phyloP scores from a whole-genome alignment of 2,888 invertebrate genomes.

The Alviniconcha strummeri region DNA sequence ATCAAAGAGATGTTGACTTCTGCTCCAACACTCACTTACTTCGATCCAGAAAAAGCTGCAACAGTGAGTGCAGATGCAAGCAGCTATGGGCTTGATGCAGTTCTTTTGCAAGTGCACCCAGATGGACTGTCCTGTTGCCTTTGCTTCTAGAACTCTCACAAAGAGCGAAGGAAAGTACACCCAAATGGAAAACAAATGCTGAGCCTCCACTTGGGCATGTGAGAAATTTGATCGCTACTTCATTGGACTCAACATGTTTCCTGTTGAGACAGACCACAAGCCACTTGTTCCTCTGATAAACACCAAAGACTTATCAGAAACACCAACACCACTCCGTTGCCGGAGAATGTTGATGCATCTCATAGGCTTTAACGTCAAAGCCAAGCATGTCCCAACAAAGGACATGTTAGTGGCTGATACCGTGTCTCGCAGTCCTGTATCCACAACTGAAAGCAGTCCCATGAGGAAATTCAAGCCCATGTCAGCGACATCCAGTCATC shows the following conservation, averaged over 20 bases:
- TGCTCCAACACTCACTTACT: not conserved
- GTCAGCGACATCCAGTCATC: too few relatives aligned
- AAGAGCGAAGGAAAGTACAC: conserved; percentile 35
- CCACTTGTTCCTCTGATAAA: too few relatives aligned
- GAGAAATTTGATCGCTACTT: conserved; percentile 16
- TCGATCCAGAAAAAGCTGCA: not conserved
- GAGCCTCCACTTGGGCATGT: conserved; percentile 40
- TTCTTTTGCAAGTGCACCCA: conserved; percentile 5
- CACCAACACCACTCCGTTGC: too few relatives aligned
- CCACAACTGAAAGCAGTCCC: too few relatives aligned
- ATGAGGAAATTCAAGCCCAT: too few relatives aligned
- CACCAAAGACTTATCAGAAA: too few relatives aligned
- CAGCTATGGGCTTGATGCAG: conserved; percentile 41
- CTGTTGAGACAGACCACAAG: too few relatives aligned
- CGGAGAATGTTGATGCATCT: too few relatives aligned
- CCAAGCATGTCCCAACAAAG: too few relatives aligned
- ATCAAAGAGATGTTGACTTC: not conserved
- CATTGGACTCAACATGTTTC: too few relatives aligned
- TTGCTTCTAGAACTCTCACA: conserved; percentile 36
- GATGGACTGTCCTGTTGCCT: conserved; percentile 36
- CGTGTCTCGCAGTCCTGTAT: conserved; percentile 25
- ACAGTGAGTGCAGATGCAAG: not conserved
- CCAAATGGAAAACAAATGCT: conserved; percentile 39
- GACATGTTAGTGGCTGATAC: conserved; percentile 32
- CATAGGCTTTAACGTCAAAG: too few relatives aligned